Percentiles rank a stretch among this genome's conserved stretches.
These are phyloP conservation scores for Oegoconia quadripuncta DNA, from an alignment of 2,888 invertebrate genomes.

Conservation along the genomic window DNA sequence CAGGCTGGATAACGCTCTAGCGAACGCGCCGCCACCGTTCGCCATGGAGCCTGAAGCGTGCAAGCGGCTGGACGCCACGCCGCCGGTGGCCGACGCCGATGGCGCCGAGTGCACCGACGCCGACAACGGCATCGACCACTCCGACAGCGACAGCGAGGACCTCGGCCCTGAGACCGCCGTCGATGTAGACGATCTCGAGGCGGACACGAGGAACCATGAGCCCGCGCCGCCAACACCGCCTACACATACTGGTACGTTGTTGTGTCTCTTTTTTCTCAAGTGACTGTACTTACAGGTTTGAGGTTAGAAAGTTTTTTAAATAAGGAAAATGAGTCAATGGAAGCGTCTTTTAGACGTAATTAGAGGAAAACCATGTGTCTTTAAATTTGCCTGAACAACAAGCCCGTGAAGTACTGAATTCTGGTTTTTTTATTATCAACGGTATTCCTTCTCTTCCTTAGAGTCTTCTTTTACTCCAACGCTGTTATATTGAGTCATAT, in stretches of 20 bases:
- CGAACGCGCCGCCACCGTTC: constrained; percentile 68
- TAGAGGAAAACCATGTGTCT: too few species aligned
- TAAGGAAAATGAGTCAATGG: too few species aligned
- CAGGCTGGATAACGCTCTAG: constrained; percentile 74
- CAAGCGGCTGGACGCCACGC: constrained; percentile 49
- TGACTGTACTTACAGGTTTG: background rate
- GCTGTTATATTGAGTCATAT: too few species aligned
- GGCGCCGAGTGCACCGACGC: constrained; percentile 46
- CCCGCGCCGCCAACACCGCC: constrained; percentile 78
- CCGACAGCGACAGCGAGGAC: constrained; percentile 82
- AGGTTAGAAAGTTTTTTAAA: too few species aligned
- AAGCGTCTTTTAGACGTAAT: too few species aligned
- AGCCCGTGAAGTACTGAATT: too few species aligned
- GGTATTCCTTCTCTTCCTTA: too few species aligned
- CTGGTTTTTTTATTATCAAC: too few species aligned
- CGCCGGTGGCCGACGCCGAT: constrained; percentile 37
- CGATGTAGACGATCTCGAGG: constrained; percentile 82
- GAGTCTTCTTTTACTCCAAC: too few species aligned
- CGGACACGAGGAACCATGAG: constrained; percentile 59
- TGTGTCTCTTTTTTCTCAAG: background rate
- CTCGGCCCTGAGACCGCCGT: constrained; percentile 88
- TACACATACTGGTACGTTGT: constrained; percentile 69
- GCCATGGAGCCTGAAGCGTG: constrained; percentile 61
- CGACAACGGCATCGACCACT: constrained; percentile 63
- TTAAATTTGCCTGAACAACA: too few species aligned